Conservation (phyloP, 2,888 invertebrate species). For the Ophioninae sp. region DNA sequence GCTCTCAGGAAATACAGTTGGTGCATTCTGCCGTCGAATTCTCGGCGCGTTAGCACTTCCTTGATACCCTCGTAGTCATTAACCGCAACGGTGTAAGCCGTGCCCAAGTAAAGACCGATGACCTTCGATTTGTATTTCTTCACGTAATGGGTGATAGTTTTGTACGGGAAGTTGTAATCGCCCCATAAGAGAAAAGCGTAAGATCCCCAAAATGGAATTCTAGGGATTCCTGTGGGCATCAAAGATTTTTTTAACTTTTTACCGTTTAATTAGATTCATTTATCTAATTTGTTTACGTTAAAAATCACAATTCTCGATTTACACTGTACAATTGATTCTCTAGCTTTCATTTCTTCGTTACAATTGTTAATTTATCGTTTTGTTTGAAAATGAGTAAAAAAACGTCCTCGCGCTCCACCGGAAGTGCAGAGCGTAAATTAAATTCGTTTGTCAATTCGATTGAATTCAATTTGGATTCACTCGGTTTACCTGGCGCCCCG, state of each 20-base stretch:
- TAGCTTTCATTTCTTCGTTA: no score
- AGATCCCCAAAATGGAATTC: conserved; percentile 85
- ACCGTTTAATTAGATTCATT: no score
- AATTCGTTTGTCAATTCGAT: no score
- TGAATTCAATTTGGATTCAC: not conserved
- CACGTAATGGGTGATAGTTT: conserved; percentile 82
- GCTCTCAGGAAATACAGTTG: conserved; percentile 81
- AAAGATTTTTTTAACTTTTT: not conserved
- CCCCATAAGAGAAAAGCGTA: conserved; percentile 84
- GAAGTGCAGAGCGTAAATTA: no score
- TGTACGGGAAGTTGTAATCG: conserved; percentile 82
- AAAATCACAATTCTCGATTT: not conserved
- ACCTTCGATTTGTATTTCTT: conserved; percentile 84
- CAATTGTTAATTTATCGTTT: no score
- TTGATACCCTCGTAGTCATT: conserved; percentile 83
- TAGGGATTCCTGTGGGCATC: conserved; percentile 83
- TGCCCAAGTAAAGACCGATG: conserved; percentile 84
- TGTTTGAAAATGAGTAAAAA: no score
- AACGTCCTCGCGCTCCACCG: no score
- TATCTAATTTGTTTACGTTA: not conserved
- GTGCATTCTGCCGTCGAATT: conserved; percentile 84
- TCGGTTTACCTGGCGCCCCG: conserved; percentile 84
- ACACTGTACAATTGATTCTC: no score
- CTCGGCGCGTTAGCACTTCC: conserved; percentile 83
- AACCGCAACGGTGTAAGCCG: conserved; percentile 81